A percentile compares a stretch with the other conserved stretches of the same genome.
Conservation (phyloP, 92 coral and sea anemone genomes). For the Paragorgia papillata region DNA sequence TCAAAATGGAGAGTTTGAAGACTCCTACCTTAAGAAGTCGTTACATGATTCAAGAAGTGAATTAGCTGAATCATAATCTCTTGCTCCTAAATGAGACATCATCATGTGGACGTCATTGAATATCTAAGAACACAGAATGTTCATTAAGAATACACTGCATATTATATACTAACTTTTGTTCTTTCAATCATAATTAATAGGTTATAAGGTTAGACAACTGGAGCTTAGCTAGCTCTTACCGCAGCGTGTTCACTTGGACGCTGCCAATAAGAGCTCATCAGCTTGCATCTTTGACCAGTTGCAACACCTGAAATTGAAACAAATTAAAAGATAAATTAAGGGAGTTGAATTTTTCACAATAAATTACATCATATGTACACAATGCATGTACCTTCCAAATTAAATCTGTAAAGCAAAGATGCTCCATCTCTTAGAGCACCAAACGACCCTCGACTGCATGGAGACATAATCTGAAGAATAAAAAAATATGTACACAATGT, state of each 20-base stretch:
- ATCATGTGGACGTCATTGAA: constrained; percentile 17
- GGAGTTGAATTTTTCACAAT: no score
- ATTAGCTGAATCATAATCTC: constrained; percentile 14
- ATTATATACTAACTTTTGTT: no score
- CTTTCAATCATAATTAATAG: no score
- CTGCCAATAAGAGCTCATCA: background rate
- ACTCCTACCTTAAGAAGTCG: background rate
- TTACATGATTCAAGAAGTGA: constrained; percentile 4
- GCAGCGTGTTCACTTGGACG: background rate
- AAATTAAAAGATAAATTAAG: no score
- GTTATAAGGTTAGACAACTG: no score
- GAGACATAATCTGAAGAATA: constrained; percentile 45
- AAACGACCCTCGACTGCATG: constrained; percentile 28
- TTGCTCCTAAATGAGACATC: constrained; percentile 37
- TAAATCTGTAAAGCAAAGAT: constrained; percentile 69
- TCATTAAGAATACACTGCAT: background rate
- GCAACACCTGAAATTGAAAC: background rate
- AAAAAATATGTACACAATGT: background rate
- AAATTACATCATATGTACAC: no score
- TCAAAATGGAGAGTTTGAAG: background rate
- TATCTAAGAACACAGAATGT: constrained; percentile 7
- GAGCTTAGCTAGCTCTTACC: no score
- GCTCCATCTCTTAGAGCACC: constrained; percentile 57
- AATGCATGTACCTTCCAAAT: constrained; percentile 67
- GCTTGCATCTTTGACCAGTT: background rate